phyloP scores from a whole-genome alignment of 2,113 vertebrate species.

The Cyanoderma ruficeps region DNA sequence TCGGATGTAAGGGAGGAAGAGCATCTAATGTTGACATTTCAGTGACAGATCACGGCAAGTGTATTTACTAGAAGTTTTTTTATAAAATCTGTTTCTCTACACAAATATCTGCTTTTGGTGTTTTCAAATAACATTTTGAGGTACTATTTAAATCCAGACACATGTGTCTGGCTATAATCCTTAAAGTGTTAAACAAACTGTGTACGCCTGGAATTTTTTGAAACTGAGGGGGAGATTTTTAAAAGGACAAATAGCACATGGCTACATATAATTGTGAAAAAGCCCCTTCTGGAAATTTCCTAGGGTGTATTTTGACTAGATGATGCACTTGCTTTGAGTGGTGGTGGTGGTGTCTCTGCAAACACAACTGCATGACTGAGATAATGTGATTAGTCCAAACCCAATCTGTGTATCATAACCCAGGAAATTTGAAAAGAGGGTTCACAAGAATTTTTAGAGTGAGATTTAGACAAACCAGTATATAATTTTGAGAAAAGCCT shows the following conservation, averaged over 20 bases:
- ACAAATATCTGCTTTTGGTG: background rate
- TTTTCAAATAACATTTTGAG: background rate
- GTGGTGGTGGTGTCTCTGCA: background rate
- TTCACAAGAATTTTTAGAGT: background rate
- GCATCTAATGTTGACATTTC: background rate
- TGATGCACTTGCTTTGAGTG: background rate
- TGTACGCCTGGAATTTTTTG: background rate
- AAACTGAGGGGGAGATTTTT: background rate
- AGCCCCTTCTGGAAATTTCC: background rate
- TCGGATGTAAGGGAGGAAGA: rapidly evolving
- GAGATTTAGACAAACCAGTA: background rate
- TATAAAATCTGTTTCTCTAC: background rate
- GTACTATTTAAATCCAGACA: background rate
- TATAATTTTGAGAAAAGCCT: background rate
- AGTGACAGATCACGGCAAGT: background rate
- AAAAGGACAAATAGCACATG: background rate
- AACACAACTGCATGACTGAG: background rate
- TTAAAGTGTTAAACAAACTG: background rate
- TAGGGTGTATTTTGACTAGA: background rate
- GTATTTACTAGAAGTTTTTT: background rate
- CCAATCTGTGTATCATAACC: background rate
- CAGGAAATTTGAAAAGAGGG: background rate
- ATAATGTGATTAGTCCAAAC: background rate
- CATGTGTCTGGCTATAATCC: background rate
- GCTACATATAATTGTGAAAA: background rate